Conservation (phyloP, 2,888 invertebrate genomes). For the Ctenicera cuprea region DNA sequence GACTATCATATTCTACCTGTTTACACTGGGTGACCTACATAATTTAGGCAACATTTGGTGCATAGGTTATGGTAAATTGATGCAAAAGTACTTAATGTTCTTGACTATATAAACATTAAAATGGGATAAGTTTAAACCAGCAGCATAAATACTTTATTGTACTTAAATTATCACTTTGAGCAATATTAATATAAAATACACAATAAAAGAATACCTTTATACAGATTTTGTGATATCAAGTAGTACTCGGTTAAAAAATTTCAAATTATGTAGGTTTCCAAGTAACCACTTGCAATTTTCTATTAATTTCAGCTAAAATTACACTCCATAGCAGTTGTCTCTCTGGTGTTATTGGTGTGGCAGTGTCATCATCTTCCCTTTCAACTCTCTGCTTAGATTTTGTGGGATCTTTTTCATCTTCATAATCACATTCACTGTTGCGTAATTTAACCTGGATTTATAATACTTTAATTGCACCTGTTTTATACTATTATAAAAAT, state of each 20-base stretch:
- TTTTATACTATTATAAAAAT: background rate
- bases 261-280: constrained; percentile 81
- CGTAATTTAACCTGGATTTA: constrained; percentile 68
- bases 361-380: constrained; percentile 71
- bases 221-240: too few relatives aligned
- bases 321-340: constrained; percentile 84
- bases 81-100: too few relatives aligned
- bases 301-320: constrained; percentile 86
- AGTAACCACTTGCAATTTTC: constrained; percentile 83
- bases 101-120: too few relatives aligned
- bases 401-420: constrained; percentile 70
- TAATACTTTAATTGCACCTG: background rate
- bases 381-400: constrained; percentile 68
- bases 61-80: too few relatives aligned
- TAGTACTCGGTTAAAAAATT: too few relatives aligned
- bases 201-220: background rate
- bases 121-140: too few relatives aligned
- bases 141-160: too few relatives aligned
- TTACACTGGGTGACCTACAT: too few relatives aligned
- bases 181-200: too few relatives aligned
- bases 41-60: too few relatives aligned
- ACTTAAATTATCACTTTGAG: too few relatives aligned
- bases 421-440: constrained; percentile 74
- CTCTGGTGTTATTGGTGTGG: constrained; percentile 74
- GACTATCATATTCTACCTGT: too few relatives aligned